Evolutionary conservation across 2,113 vertebrate genomes (phyloP).

Genomic region (Theristicus caerulescens): DNA sequence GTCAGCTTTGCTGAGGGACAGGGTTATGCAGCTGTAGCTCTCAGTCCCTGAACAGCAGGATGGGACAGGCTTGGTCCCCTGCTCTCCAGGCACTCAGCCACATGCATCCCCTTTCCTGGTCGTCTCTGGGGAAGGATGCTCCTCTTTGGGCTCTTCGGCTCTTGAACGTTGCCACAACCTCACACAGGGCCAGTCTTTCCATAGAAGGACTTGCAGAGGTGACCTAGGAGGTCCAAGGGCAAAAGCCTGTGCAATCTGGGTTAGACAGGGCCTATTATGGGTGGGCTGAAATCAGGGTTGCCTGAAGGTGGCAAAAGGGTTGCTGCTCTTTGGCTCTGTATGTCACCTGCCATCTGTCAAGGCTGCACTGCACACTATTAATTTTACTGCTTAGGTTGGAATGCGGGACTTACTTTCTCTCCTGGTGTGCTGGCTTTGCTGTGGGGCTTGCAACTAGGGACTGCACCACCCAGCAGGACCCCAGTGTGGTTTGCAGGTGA

Average conservation of each 20-base stretch:
- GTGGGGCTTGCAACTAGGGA: background rate
- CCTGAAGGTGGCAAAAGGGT: background rate
- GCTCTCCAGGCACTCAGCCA: too few relatives aligned
- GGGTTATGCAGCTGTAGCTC: background rate
- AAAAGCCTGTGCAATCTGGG: too few relatives aligned
- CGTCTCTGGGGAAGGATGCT: background rate
- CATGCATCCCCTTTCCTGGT: accelerated
- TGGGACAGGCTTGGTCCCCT: background rate
- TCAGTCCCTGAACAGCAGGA: background rate
- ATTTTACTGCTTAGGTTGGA: background rate
- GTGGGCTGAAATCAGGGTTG: background rate
- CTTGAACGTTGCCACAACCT: background rate
- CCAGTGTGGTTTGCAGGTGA: background rate
- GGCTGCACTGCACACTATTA: too few relatives aligned
- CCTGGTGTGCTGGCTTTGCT: background rate
- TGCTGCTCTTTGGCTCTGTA: background rate
- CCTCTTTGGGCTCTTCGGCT: accelerated
- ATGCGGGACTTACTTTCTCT: background rate
- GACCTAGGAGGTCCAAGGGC: background rate
- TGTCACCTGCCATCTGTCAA: background rate
- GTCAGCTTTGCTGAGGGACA: background rate
- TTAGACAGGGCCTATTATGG: background rate
- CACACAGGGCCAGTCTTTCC: background rate
- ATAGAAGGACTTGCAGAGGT: background rate
- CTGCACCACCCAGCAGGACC: background rate